Evolutionary conservation across 1,140 invertebrate species (phyloP), one percentile per base, ranked within the genome.

Genomic region (Conopomorpha cramerella): DNA sequence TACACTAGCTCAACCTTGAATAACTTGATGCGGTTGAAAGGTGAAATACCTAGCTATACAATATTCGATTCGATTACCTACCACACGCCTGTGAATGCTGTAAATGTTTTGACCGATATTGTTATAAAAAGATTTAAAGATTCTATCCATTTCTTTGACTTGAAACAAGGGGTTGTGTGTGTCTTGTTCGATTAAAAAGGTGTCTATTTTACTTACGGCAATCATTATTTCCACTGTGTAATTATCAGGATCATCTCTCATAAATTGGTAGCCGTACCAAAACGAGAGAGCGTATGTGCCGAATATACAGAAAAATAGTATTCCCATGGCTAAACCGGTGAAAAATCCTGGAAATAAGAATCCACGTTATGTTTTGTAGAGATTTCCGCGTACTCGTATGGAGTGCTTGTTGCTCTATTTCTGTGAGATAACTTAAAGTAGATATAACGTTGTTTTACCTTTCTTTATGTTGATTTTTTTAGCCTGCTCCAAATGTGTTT

Each of bases 231-330:
- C 82, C 0, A 87, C 77, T 26, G 80, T 77, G 41, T 87, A 88
- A 23, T 67, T 77, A 1, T 78, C 43, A n/a, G n/a, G n/a, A 2
- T 85, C 81, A 8, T 83, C 70, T 0, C 84, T 52, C 30, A 91
- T 82, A 27, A 92, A 73, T 31, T 79, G 72, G 13, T 89, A 85
- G 3, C 90, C 92, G 68, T 90, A 93, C 88, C 90, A 95, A 62
- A 94, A 93, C 0, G 90, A 87, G 6, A 94, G 53, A 8, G 87
- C 84, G 54, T 92, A 94, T 0, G 86, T 82, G 4, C 76, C 72
- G 57, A 90, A 94, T 31, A 91, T 86, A 35, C 90, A 84, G 48
- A 93, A 83, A 80, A 88, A 91, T 2, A 92, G 70, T 43, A 84
- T 66, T 3, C 86, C 86, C 38, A 89, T 78, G 1, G 87, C 86